Evolutionary conservation across 2,888 invertebrate species (phyloP).

Genomic region (Macrosoma leucophasiata): DNA sequence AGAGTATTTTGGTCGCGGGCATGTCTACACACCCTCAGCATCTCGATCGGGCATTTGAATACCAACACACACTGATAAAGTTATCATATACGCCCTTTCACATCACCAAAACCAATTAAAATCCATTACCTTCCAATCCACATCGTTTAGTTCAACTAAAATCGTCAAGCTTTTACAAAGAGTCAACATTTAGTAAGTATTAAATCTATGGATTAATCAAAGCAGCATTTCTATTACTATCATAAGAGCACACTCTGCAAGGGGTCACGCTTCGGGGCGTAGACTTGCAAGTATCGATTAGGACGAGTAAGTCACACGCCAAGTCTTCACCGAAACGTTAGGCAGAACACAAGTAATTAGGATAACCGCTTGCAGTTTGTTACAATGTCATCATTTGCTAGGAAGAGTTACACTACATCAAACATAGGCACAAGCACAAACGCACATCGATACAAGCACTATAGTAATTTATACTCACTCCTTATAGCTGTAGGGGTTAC

Average conservation of each 20-base stretch:
- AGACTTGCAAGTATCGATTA: slow-evolving; percentile 44
- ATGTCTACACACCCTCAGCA: slow-evolving; percentile 60
- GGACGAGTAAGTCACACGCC: slow-evolving; percentile 39
- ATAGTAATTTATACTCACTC: slow-evolving; percentile 81
- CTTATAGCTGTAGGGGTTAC: slow-evolving; percentile 80
- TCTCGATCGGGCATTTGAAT: slow-evolving; percentile 81
- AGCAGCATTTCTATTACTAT: slow-evolving; percentile 64
- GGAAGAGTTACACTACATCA: slow-evolving; percentile 62
- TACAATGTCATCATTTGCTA: slow-evolving; percentile 38
- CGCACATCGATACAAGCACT: slow-evolving; percentile 73
- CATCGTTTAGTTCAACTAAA: slow-evolving; percentile 70
- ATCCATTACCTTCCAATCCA: slow-evolving; percentile 75
- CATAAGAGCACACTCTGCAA: slow-evolving; percentile 60
- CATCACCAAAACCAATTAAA: slow-evolving; percentile 72
- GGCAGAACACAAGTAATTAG: slow-evolving; percentile 51
- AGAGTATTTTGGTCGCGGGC: slow-evolving; percentile 63
- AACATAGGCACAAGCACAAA: slow-evolving; percentile 74
- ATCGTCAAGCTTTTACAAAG: slow-evolving; percentile 70
- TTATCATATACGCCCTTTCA: slow-evolving; percentile 67
- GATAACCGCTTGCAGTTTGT: slow-evolving; percentile 69
- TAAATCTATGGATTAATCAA: slow-evolving; percentile 51
- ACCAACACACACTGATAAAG: slow-evolving; percentile 79
- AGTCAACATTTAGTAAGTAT: slow-evolving; percentile 68
- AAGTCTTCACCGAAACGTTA: slow-evolving; percentile 45
- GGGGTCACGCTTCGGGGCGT: slow-evolving; percentile 59